Percentiles rank a stretch among this genome's conserved stretches.
phyloP scores from a whole-genome alignment of 2,888 invertebrate genomes.

The Trissolcus japonicus region DNA sequence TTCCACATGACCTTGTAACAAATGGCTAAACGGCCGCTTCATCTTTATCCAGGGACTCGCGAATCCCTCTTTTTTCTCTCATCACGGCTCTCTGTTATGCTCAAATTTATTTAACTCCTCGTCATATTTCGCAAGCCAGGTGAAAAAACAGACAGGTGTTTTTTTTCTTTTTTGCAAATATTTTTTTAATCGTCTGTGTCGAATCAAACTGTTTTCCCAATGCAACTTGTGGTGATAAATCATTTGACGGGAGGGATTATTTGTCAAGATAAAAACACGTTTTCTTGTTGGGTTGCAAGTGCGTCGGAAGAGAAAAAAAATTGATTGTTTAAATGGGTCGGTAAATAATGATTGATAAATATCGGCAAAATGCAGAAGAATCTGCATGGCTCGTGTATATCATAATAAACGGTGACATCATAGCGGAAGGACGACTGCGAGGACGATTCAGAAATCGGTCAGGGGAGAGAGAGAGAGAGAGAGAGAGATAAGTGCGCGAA shows the following conservation, averaged over 20 bases:
- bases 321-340: slow-evolving; percentile 12
- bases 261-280: neutral
- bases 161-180: no score
- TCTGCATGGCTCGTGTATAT: slow-evolving; percentile 13
- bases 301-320: neutral
- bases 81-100: neutral
- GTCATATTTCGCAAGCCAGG: no score
- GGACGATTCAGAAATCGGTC: slow-evolving; percentile 52
- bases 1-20: slow-evolving; percentile 70
- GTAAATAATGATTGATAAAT: slow-evolving; percentile 33
- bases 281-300: neutral
- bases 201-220: no score
- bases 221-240: no score
- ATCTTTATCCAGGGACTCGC: slow-evolving; percentile 64
- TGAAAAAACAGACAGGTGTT: no score
- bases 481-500: slow-evolving; percentile 26
- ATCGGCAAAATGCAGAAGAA: slow-evolving; percentile 25
- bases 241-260: no score
- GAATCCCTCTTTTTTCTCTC: neutral
- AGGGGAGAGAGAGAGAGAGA: slow-evolving; percentile 29
- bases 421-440: slow-evolving; percentile 59
- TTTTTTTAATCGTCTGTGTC: no score
- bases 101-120: no score
- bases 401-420: slow-evolving; percentile 59
- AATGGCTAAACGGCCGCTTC: slow-evolving; percentile 69